phyloP scores from a whole-genome alignment of 2,888 invertebrate species.

The Linhomoeus sp. region DNA sequence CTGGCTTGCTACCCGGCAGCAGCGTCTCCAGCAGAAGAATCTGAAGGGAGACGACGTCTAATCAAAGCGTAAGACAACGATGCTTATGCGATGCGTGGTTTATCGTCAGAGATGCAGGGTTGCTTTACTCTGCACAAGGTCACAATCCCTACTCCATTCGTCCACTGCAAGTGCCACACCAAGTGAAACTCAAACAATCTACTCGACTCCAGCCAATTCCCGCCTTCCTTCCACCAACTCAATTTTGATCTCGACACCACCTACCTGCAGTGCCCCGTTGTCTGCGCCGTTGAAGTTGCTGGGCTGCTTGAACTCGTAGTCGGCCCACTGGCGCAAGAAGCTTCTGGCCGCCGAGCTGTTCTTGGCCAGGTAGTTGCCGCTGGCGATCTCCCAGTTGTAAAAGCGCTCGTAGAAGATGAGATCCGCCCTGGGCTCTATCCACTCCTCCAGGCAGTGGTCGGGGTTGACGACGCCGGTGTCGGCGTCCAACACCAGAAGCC shows the following conservation, averaged over 20 bases:
- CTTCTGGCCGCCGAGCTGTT: slow-evolving; percentile 11
- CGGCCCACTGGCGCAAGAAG: slow-evolving; percentile 13
- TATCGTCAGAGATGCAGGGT: too few species aligned
- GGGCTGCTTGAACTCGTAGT: slow-evolving; percentile 16
- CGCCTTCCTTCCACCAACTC: neutral
- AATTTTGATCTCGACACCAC: too few species aligned
- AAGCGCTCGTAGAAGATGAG: slow-evolving; percentile 24
- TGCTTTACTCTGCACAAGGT: too few species aligned
- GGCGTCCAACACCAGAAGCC: slow-evolving; percentile 25
- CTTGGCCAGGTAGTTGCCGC: slow-evolving; percentile 21
- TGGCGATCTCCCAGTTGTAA: slow-evolving; percentile 26
- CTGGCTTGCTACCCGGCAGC: slow-evolving; percentile 12
- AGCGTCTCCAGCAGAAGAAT: slow-evolving; percentile 19
- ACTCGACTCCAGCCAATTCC: too few species aligned
- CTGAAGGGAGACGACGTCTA: slow-evolving; percentile 9
- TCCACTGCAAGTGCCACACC: too few species aligned
- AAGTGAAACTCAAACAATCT: too few species aligned
- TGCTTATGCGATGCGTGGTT: too few species aligned
- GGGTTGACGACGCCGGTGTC: slow-evolving; percentile 24
- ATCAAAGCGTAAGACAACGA: too few species aligned
- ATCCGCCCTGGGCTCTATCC: slow-evolving; percentile 22
- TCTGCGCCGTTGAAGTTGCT: slow-evolving; percentile 19
- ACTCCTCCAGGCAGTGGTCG: slow-evolving; percentile 12
- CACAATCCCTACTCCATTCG: too few species aligned
- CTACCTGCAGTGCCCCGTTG: slow-evolving; percentile 14